These are phyloP conservation scores for Casuarius casuarius DNA, from an alignment of 2,113 vertebrate species.

Conservation along the genomic window DNA sequence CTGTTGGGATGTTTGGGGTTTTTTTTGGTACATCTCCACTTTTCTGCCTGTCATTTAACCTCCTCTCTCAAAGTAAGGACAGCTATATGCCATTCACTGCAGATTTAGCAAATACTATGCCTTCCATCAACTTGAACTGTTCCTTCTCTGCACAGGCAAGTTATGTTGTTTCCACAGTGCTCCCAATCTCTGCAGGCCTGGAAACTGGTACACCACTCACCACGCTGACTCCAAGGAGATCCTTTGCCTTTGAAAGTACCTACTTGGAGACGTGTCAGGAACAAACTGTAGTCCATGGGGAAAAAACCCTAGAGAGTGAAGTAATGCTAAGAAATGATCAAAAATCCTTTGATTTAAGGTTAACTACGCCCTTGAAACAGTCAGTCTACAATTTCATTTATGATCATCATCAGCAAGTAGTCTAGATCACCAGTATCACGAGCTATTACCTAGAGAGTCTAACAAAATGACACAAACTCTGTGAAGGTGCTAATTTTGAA, in stretches of 20 bases:
- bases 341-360: neutral
- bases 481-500: neutral
- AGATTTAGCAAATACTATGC: neutral
- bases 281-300: neutral
- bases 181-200: neutral
- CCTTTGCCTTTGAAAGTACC: neutral
- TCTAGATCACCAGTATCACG: neutral
- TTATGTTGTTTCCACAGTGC: neutral
- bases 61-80: neutral
- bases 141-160: neutral
- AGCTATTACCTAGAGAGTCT: neutral
- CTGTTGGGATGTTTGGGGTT: neutral
- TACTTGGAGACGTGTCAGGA: neutral
- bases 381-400: neutral
- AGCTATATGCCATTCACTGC: neutral
- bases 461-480: neutral
- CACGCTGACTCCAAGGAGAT: neutral
- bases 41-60: neutral
- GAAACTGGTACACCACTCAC: neutral
- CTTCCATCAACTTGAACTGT: fast-evolving
- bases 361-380: neutral
- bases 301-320: neutral
- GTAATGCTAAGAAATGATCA: neutral
- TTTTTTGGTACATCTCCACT: neutral
- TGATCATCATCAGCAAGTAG: neutral